A percentile compares a stretch with the other conserved stretches of the same genome.
Conservation (phyloP, 2,888 invertebrate genomes). For the Lordiphosa andalusiaca region DNA sequence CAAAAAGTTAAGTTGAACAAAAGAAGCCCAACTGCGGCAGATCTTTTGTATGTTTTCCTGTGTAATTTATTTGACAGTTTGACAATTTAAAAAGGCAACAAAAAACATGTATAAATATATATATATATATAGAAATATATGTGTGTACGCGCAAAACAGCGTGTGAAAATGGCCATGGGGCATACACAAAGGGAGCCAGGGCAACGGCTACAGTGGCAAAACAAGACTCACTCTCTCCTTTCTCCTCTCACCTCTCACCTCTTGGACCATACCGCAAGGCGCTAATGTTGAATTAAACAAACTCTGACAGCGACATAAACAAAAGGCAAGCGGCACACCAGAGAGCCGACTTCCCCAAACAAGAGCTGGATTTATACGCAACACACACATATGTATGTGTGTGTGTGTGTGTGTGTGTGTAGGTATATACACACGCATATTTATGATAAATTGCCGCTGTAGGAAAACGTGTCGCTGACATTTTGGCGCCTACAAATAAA, state of each 20-base stretch:
- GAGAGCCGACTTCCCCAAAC: constrained; percentile 30
- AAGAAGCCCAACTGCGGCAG: constrained; percentile 44
- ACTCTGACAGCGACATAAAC: constrained; percentile 69
- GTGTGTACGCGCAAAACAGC: constrained; percentile 41
- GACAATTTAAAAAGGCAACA: constrained; percentile 56
- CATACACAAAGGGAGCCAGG: constrained; percentile 42
- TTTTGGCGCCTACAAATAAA: constrained; percentile 53
- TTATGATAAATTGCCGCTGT: constrained; percentile 68
- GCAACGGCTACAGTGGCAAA: constrained; percentile 27
- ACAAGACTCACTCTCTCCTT: constrained; percentile 17
- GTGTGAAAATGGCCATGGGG: constrained; percentile 51
- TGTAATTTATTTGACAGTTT: constrained; percentile 73
- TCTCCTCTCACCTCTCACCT: constrained; percentile 8
- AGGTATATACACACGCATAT: constrained; percentile 42
- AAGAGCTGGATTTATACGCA: constrained; percentile 31
- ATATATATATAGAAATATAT: constrained; percentile 27
- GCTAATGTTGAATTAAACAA: constrained; percentile 75
- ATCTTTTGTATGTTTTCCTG: constrained; percentile 49
- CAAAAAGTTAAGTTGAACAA: constrained; percentile 33
- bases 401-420: constrained; percentile 2
- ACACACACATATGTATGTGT: constrained; percentile 11
- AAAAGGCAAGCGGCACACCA: constrained; percentile 45
- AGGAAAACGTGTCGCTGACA: constrained; percentile 65
- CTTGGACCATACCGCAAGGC: constrained; percentile 61
- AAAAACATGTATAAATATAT: constrained; percentile 6